A percentile compares a stretch with the other conserved stretches of the same genome.
Evolutionary conservation across 2,797 vertebrate genomes (phyloP).

Genomic region (Orientallactaga sibirica): DNA sequence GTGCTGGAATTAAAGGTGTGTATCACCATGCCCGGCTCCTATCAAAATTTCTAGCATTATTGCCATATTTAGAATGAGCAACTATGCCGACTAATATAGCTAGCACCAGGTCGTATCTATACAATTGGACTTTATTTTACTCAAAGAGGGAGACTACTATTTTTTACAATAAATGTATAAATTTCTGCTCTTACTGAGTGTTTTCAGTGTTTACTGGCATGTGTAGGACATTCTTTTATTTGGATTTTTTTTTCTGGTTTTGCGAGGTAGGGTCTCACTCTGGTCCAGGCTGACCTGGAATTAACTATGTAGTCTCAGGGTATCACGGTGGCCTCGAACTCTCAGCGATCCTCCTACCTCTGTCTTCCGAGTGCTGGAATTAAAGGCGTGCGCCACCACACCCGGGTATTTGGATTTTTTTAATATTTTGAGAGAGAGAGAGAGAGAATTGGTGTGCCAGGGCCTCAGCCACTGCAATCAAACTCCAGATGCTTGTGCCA

Average conservation of each 20-base stretch:
- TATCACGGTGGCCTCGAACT: too few species aligned
- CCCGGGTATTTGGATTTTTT: too few species aligned
- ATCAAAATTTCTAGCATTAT: background rate
- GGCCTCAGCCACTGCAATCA: background rate
- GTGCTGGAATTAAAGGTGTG: too few species aligned
- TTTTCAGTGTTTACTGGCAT: constrained; percentile 1
- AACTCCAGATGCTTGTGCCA: too few species aligned
- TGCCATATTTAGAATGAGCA: constrained; percentile 30
- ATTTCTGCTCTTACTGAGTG: background rate
- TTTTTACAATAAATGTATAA: background rate
- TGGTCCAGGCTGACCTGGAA: too few species aligned
- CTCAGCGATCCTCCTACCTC: too few species aligned
- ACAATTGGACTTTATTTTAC: constrained; percentile 17
- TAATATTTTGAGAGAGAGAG: background rate
- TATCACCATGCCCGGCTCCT: too few species aligned
- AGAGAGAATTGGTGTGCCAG: background rate
- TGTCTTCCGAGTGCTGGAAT: too few species aligned
- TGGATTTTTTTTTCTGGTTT: background rate
- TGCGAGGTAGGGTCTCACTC: too few species aligned
- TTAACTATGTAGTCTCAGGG: too few species aligned
- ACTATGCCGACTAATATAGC: background rate
- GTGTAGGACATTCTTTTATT: background rate
- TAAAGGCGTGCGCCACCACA: too few species aligned
- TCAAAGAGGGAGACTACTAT: background rate
- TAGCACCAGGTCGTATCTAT: background rate